Base-by-base conservation (phyloP, 1,140 invertebrate species). In the Drosophila lowei region DNA sequence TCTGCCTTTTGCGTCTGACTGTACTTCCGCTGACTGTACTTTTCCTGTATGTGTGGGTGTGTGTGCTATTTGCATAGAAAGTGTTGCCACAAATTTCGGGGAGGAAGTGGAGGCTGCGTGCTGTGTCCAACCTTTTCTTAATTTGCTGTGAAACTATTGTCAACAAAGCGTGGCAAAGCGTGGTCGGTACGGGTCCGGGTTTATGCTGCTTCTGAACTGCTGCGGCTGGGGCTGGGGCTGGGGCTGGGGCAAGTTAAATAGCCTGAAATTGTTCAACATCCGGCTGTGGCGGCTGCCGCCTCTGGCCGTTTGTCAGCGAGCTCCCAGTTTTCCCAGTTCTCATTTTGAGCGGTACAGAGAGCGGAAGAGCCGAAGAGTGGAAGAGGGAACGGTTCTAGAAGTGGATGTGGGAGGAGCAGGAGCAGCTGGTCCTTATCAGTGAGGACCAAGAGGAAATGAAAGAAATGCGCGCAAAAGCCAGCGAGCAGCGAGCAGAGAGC, bases 91-190 rank as follows among this genome's bases (percentile, higher is more conserved):
- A 85, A 86, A 85, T 85, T 86, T 73, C 25, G 8, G 53, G 9
- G 9, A 34, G 53, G 53, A 55, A 76, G 67, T 77, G 79, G 59
- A 59, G 50, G 60, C 76, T 85, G 79, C 52, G 18, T 34, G 49
- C 63, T 43, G 28, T 63, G 83, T 83, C 67, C 83, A 88, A 88
- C 83, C 83, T 88, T 88, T 88, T 88, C 83, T 88, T 88, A 89
- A 89, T 89, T 89, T 89, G 77, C 84, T 89, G 85, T 89, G 73
- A 89, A 89, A 89, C 85, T 89, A 89, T 89, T 89, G 85, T 78
- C 73, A 89, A 78, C 85, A 77, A 85, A 85, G 80, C 73, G 58
- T 77, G 71, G 71, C 71, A 65, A 65, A 55, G 67, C 76, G 61
- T 73, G 66, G 62, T 42, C 67, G 28, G 28, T 28, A 38, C 42